Percentiles rank a stretch among this genome's conserved stretches.
Conservation (phyloP, 2,888 invertebrate genomes). For the Eilema depressum region DNA sequence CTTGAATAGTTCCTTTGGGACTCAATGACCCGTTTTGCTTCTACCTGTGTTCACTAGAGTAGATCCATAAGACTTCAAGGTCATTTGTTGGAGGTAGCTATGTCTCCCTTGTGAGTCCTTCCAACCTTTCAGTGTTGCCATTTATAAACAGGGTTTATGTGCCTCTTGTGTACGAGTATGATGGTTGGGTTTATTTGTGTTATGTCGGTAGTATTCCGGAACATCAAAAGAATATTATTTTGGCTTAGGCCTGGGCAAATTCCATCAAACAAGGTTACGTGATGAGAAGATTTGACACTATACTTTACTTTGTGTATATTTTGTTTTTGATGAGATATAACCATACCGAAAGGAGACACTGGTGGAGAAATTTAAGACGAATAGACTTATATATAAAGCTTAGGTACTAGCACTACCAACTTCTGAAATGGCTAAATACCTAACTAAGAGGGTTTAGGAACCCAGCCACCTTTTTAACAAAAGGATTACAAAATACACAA, state of each 20-base stretch:
- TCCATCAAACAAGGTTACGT: neutral
- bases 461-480: neutral
- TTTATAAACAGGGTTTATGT: constrained; percentile 26
- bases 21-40: constrained; percentile 53
- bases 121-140: constrained; percentile 19
- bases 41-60: constrained; percentile 37
- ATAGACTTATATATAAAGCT: neutral
- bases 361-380: neutral
- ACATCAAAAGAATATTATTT: neutral
- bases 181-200: constrained; percentile 9
- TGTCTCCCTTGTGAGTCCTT: constrained; percentile 24
- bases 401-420: neutral
- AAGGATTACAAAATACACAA: neutral
- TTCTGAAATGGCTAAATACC: neutral
- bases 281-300: neutral
- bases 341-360: neutral
- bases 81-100: constrained; percentile 22
- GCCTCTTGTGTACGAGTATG: constrained; percentile 4
- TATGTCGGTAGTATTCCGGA: neutral
- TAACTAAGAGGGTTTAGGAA: neutral
- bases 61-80: constrained; percentile 28
- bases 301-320: neutral
- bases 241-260: neutral
- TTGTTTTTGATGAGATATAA: neutral
- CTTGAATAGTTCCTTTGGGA: constrained; percentile 49